Base-by-base conservation (phyloP, 2,797 vertebrate genomes). In the Lateolabrax maculatus region DNA sequence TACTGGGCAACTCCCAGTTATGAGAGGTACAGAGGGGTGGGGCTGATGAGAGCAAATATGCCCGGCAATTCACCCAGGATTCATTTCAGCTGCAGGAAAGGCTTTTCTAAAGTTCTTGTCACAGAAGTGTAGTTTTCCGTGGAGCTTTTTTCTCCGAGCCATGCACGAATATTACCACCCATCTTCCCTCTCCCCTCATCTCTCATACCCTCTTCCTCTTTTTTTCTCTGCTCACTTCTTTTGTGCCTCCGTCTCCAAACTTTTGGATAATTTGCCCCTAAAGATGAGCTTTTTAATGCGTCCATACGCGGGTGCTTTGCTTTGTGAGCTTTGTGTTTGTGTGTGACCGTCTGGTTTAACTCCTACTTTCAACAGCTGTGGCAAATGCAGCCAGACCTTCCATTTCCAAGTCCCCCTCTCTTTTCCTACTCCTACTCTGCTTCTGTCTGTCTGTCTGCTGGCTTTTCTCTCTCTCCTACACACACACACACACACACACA, bases 331-430 rank as follows among this genome's bases (percentile, higher is more conserved):
- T 63, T 71, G 79, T 89, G 88, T 85, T 86, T 89, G 78, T 73
- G 72, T 76, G 43, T 73, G 82, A 65, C 70, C 60, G 90, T 89
- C 89, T 92, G 90, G 83, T 87, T 84, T 76, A 72, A 91, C 91
- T 93, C 91, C 89, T 84, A 89, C 89, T 92, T 91, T 81, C 82
- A 90, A 77, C 93, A 94, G 91, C 92, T 94, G 93, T 71, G 84
- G 84, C 77, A 51, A 82, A 90, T 27, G 49, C 86, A 87, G 86
- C 84, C 92, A 90, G 87, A 81, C 79, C 88, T 81, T 87, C 85
- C 75, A 81, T 81, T 88, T 90, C 90, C 86, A 89, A 81, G 90
- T 86, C 71, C 79, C 79, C 76, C 69, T 85, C 68, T 70, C 84
- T 79, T 87, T 88, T 85, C 72, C 75, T 75, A 79, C 87, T 87